Evolutionary conservation across 2,797 vertebrate genomes (phyloP), one percentile per base, ranked within the genome.

Genomic region (Anniella stebbinsi): DNA sequence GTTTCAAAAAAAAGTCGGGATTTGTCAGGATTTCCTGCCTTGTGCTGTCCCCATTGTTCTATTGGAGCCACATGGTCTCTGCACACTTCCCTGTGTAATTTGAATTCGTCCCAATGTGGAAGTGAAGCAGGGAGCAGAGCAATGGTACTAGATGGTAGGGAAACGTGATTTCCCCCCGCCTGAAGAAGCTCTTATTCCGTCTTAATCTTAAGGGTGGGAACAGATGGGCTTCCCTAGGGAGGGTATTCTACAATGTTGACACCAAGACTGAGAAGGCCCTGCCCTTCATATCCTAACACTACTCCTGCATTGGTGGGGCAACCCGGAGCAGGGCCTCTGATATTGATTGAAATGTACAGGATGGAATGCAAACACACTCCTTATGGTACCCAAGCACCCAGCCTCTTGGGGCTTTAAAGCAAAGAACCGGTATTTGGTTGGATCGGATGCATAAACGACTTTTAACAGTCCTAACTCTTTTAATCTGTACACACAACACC

Each of bases 391-490:
- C 17, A 23, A 11, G 15, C n/a, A 28, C 48, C 57, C 33, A 12
- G 45, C 28, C 3, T 45, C 45, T 33, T 28, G 30, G 63, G 38
- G 15, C 41, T 13, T 84, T 69, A 69, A 84, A 84, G 51, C 21
- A 51, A 84, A 21, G 67, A 70, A 72, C 9, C 33, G 54, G 10
- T 10, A 2, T 15, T 86, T 57, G 69, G 36, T 72, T 38, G 36
- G 9, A 36, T 41, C 38, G 63, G 25, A 80, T 80, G 18, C 41
- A 51, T 48, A 54, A 69, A 36, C 25, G 15, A 33, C 48, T 86
- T 86, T 80, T 80, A 28, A 36, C 36, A 80, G 48, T 87, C 92
- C 88, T 81, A 76, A 85, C n/a, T n/a, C n/a, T n/a, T n/a, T n/a
- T n/a, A n/a, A 92, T 73, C 78, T 0, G 1, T 81, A 87, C 21